Conservation (phyloP, 2,888 invertebrate species). For the Drosophila tanythrix region DNA sequence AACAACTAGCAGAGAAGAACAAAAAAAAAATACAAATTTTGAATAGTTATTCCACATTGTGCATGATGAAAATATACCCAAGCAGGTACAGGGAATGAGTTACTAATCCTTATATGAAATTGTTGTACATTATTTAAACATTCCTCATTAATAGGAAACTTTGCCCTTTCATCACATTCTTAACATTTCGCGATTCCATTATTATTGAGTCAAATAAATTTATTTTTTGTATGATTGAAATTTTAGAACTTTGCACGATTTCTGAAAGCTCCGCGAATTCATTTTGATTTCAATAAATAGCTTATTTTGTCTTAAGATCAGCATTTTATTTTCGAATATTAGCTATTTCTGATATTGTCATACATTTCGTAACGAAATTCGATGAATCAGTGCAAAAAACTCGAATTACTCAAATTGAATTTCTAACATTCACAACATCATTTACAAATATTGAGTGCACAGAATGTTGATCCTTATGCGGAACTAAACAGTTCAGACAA, state of each 20-base stretch:
- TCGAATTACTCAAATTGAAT: not conserved
- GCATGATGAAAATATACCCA: not conserved
- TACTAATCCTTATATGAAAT: not conserved
- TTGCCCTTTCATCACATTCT: not conserved
- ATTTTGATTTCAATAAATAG: not conserved
- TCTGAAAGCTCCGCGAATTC: not conserved
- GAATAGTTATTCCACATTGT: not conserved
- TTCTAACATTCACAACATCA: not conserved
- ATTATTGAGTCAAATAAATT: not conserved
- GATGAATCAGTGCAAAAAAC: too few relatives aligned
- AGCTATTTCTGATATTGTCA: too few relatives aligned
- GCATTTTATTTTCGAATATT: too few relatives aligned
- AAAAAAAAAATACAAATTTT: not conserved
- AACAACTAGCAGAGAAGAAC: too few relatives aligned
- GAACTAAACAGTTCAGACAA: not conserved
- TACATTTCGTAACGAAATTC: too few relatives aligned
- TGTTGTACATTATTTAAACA: not conserved
- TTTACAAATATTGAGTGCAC: not conserved
- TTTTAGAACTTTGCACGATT: not conserved
- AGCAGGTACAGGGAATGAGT: not conserved
- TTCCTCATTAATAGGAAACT: not conserved
- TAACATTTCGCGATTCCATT: not conserved
- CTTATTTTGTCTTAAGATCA: too few relatives aligned
- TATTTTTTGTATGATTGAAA: not conserved
- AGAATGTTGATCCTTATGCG: not conserved